Evolutionary conservation across 2,888 invertebrate species (phyloP).

Genomic region (Girardia tigrina): DNA sequence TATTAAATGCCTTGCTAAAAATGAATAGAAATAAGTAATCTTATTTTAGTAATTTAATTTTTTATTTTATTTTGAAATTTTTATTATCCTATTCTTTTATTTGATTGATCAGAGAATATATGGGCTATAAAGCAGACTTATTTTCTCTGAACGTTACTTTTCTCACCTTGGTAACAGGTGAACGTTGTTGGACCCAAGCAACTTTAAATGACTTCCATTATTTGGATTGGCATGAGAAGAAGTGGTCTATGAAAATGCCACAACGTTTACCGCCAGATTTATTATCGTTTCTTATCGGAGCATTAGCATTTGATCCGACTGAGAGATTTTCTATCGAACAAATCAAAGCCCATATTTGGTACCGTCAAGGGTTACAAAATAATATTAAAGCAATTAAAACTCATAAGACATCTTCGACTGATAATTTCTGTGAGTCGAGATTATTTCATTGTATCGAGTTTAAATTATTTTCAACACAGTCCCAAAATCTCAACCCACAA

Average conservation of each 20-base stretch:
- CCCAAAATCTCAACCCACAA: background rate
- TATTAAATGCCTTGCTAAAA: too few relatives aligned
- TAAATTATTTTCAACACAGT: background rate
- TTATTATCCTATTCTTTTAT: background rate
- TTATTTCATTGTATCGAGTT: background rate
- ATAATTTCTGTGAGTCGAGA: background rate
- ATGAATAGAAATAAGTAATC: too few relatives aligned
- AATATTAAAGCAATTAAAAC: slow-evolving; percentile 18
- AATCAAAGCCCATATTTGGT: slow-evolving; percentile 27
- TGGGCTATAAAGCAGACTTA: slow-evolving; percentile 25
- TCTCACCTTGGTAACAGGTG: slow-evolving; percentile 31
- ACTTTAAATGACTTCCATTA: background rate
- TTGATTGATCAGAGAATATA: background rate
- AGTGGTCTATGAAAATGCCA: background rate
- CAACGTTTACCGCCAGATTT: slow-evolving; percentile 34
- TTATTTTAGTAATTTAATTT: too few relatives aligned
- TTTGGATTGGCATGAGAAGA: background rate
- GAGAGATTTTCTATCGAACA: background rate
- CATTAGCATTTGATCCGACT: slow-evolving; percentile 1
- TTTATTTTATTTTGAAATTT: too few relatives aligned
- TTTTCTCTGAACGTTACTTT: slow-evolving; percentile 32
- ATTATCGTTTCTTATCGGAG: slow-evolving; percentile 25
- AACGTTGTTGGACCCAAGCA: slow-evolving; percentile 31
- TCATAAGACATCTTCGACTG: too few relatives aligned
- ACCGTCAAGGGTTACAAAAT: background rate